These are phyloP conservation scores for Cyprinodon variegatus DNA, from an alignment of 2,113 vertebrate genomes.

Conservation along the genomic window DNA sequence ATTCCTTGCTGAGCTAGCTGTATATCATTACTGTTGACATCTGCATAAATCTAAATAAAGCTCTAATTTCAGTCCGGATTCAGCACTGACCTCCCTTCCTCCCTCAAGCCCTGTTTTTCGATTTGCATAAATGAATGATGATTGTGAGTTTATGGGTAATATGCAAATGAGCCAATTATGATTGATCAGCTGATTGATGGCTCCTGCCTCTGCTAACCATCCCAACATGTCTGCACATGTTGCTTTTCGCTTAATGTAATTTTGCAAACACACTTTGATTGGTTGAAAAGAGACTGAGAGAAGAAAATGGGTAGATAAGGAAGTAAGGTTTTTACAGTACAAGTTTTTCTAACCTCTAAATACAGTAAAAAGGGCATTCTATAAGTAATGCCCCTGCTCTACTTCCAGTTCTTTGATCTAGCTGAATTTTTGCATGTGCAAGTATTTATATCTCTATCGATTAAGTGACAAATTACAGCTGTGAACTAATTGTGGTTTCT, in stretches of 20 bases:
- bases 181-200: conserved; percentile 75
- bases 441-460: too few species aligned
- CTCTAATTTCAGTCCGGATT: conserved; percentile 65
- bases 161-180: conserved; percentile 69
- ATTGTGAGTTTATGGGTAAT: conserved; percentile 53
- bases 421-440: too few species aligned
- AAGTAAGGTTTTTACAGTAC: conserved; percentile 12
- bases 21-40: conserved; percentile 73
- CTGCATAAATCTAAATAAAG: conserved; percentile 79
- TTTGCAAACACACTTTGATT: conserved; percentile 18
- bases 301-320: conserved; percentile 60
- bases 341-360: not conserved
- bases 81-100: conserved; percentile 57
- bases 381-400: too few species aligned
- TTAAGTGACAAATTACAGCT: too few species aligned
- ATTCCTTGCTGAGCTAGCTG: conserved; percentile 46
- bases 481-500: too few species aligned
- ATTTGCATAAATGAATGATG: conserved; percentile 71
- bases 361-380: too few species aligned
- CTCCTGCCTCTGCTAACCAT: conserved; percentile 38
- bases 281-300: conserved; percentile 36
- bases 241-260: conserved; percentile 10
- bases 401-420: too few species aligned
- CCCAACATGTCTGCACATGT: not conserved
- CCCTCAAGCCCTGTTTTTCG: conserved; percentile 36